A percentile compares a stretch with the other conserved stretches of the same genome.
These are phyloP conservation scores for Drosophila sturtevanti DNA, from an alignment of 1,140 invertebrate species.

Conservation along the genomic window DNA sequence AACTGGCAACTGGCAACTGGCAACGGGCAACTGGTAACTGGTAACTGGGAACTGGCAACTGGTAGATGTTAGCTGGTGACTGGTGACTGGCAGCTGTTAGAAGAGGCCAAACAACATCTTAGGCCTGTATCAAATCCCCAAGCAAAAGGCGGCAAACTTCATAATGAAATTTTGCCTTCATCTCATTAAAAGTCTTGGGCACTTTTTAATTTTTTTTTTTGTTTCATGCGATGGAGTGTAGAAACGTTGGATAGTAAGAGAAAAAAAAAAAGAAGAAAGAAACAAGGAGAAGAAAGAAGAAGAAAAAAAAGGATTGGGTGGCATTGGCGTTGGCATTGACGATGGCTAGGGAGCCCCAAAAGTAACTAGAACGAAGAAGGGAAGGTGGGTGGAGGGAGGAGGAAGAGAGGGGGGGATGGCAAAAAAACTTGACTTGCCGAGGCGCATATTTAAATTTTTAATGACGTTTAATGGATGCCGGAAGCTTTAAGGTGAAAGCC, in stretches of 20 bases:
- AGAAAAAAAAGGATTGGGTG: conserved; percentile 3
- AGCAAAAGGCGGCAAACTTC: conserved; percentile 59
- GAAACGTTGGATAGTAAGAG: neutral
- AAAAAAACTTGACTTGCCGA: conserved; percentile 18
- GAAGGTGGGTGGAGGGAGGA: too few species aligned
- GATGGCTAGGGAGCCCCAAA: neutral
- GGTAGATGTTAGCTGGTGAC: neutral
- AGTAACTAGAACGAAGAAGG: neutral
- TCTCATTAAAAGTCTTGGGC: conserved; percentile 82
- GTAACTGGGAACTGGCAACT: neutral
- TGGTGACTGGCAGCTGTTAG: neutral
- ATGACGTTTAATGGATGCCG: conserved; percentile 80
- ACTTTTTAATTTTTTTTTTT: conserved; percentile 37
- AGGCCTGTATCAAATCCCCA: conserved; percentile 47
- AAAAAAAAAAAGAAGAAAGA: conserved; percentile 20
- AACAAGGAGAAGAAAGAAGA: conserved; percentile 11
- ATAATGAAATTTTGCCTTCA: conserved; percentile 82
- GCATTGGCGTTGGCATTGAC: neutral
- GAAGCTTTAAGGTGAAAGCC: conserved; percentile 62
- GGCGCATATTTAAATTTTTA: conserved; percentile 76
- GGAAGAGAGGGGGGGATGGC: too few species aligned
- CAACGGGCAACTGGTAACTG: neutral
- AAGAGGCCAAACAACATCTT: conserved; percentile 44
- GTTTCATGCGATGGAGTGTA: conserved; percentile 39
- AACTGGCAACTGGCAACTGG: conserved; percentile 8